Base-by-base conservation (phyloP, 1,140 invertebrate species). In the Leptinotarsa defecta region DNA sequence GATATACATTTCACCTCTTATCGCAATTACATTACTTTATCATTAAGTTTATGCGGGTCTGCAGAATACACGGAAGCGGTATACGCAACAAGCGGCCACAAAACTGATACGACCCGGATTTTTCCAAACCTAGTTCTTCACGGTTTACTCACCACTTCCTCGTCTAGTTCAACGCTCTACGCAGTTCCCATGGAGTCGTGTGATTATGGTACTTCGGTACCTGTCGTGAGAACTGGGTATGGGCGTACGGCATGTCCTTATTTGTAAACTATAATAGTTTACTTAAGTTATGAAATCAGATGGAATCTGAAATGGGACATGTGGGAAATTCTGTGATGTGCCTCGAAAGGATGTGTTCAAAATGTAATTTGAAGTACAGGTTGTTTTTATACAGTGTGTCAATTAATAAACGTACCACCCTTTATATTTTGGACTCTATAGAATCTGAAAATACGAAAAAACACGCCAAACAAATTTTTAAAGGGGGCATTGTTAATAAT, bases 181-280 rank as follows among this genome's bases (percentile, higher is more conserved):
- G 34, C 43, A n/a, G 43, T 68, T 68, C 67, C 67, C 67, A 68
- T 68, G 67, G 67, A 43, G 13, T 48, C 24, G 67, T 68, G 27
- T 17, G 64, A 67, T 68, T 68, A 43, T 34, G 67, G 24, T 48
- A 17, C n/a, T 57, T 57, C 15, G 63, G 24, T 68, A 68, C 67
- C 67, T 68, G 67, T 48, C 67, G 67, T 68, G 67, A 68, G 67
- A 68, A 68, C 24, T 43, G 67, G 24, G 67, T 19, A 68, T 17
- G 17, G 2, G 52, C 17, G n/a, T n/a, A 57, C n/a, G 43, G 24
- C 67, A 68, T 68, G 4, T 43, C 67, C 67, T 43, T 68, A 49
- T 68, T 68, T 19, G 67, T 68, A 48, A 68, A 67, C 20, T 67
- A 43, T 43, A 57, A 8, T n/a, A 20, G 67, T 68, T 68, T 1